phyloP scores from a whole-genome alignment of 2,888 invertebrate species.

The Eurytoma adleriae region DNA sequence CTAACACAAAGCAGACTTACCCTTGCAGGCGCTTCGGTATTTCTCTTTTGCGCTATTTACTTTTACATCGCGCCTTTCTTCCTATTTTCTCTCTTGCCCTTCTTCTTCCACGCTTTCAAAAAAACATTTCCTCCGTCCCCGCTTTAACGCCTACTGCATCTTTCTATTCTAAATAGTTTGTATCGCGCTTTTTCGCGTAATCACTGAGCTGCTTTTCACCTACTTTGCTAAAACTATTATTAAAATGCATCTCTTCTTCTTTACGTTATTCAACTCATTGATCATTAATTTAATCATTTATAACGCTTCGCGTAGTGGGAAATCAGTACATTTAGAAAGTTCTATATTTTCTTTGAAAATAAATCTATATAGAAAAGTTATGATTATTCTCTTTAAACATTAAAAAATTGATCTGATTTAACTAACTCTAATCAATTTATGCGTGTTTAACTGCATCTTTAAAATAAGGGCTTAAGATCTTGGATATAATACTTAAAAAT shows the following conservation, averaged over 20 bases:
- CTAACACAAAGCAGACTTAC: constrained; percentile 52
- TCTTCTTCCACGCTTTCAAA: not conserved
- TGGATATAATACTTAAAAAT: not conserved
- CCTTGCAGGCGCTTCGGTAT: constrained; percentile 31
- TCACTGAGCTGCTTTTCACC: constrained; percentile 27
- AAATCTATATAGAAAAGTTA: not conserved
- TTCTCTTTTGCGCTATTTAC: constrained; percentile 50
- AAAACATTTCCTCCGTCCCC: not conserved
- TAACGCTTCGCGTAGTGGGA: not conserved
- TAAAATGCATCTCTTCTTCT: not conserved
- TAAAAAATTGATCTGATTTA: not conserved
- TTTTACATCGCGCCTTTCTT: constrained; percentile 33
- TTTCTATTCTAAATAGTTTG: not conserved
- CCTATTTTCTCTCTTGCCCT: constrained; percentile 2
- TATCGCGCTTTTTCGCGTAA: constrained; percentile 4
- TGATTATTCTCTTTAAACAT: not conserved
- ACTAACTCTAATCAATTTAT: not conserved
- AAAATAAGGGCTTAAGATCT: constrained; percentile 36
- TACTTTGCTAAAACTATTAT: constrained; percentile 17
- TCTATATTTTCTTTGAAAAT: not conserved
- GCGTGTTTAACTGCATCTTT: constrained; percentile 30
- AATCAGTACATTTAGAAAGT: constrained; percentile 37
- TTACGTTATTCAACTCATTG: not conserved
- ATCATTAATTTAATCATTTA: constrained; percentile 25
- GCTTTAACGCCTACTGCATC: constrained; percentile 30